Evolutionary conservation across 2,113 vertebrate species (phyloP).

Genomic region (Pelmatolapia mariae): DNA sequence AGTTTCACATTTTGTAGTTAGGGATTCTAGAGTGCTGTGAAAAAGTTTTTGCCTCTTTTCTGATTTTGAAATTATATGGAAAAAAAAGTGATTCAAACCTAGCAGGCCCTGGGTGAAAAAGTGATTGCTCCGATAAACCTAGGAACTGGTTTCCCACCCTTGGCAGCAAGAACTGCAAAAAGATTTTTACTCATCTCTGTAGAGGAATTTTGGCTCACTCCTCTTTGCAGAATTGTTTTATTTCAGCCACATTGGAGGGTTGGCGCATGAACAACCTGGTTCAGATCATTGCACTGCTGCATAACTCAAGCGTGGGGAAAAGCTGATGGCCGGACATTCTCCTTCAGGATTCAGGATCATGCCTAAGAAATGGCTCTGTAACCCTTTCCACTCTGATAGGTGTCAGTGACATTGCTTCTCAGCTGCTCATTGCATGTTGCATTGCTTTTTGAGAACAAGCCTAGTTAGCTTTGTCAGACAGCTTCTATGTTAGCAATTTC

Average conservation of each 20-base stretch:
- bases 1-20: background rate
- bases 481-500: background rate
- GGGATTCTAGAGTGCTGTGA: background rate
- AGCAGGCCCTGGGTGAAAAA: background rate
- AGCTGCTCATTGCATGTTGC: background rate
- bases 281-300: background rate
- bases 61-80: background rate
- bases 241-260: background rate
- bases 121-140: background rate
- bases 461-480: background rate
- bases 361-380: background rate
- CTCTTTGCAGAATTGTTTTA: background rate
- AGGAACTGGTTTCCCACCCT: background rate
- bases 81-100: background rate
- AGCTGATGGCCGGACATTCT: background rate
- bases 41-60: background rate
- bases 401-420: background rate
- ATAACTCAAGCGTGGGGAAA: background rate
- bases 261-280: background rate
- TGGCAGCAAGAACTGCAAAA: background rate
- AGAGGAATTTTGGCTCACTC: background rate
- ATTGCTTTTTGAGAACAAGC: background rate
- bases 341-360: background rate
- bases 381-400: background rate
- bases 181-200: background rate